Evolutionary conservation across 2,888 invertebrate species (phyloP).

Genomic region (Thysanoteuthis rhombus): DNA sequence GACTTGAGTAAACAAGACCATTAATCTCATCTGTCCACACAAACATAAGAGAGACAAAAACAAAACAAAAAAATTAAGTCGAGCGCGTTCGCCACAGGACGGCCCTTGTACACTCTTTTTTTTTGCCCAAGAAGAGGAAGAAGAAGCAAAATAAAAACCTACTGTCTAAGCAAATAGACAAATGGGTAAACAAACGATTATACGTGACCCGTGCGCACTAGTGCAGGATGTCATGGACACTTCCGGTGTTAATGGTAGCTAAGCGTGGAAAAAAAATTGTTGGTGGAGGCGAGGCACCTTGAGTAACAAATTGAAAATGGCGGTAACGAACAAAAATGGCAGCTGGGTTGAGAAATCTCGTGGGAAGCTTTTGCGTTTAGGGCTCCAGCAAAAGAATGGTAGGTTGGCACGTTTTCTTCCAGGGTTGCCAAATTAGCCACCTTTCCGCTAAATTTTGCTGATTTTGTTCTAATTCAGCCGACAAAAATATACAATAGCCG

Average conservation of each 20-base stretch:
- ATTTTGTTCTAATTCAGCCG: too few relatives aligned
- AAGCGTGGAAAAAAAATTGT: neutral
- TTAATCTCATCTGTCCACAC: neutral
- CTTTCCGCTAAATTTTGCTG: too few relatives aligned
- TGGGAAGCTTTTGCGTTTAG: neutral
- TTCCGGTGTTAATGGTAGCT: neutral
- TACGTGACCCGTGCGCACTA: neutral
- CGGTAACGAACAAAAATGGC: neutral
- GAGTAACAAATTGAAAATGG: neutral
- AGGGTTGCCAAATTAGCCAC: too few relatives aligned
- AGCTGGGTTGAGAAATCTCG: neutral
- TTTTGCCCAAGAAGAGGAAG: too few relatives aligned
- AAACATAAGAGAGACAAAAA: neutral
- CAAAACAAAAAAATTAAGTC: neutral
- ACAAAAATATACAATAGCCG: too few relatives aligned
- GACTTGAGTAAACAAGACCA: neutral
- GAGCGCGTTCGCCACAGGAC: neutral
- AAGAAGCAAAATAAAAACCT: neutral
- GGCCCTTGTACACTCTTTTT: too few relatives aligned
- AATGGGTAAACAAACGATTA: neutral
- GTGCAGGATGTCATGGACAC: neutral
- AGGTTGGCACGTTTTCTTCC: too few relatives aligned
- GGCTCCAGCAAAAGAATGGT: neutral
- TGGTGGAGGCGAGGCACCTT: too few relatives aligned
- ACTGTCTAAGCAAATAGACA: neutral